These are phyloP conservation scores for Tricholauxania praeusta DNA, from an alignment of 2,888 invertebrate genomes.

Conservation along the genomic window DNA sequence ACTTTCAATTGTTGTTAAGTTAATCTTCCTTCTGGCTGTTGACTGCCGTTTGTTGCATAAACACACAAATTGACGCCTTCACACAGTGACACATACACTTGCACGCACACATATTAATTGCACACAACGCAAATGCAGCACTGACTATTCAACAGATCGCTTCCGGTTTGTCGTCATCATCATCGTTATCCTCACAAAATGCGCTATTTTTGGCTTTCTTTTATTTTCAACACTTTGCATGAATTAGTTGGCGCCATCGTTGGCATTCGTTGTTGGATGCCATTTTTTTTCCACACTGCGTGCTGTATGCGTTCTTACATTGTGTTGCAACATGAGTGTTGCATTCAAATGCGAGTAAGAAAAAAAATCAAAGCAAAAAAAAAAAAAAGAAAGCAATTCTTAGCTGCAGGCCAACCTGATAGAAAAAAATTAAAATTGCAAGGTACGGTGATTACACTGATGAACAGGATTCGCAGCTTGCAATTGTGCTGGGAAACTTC, in stretches of 20 bases:
- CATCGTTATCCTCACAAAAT: conserved; percentile 1
- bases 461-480: too few relatives aligned
- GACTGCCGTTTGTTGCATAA: conserved; percentile 9
- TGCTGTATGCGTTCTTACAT: conserved; percentile 16
- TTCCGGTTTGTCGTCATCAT: neutral
- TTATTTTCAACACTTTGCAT: conserved; percentile 2
- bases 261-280: conserved; percentile 35
- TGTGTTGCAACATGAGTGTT: too few relatives aligned
- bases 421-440: too few relatives aligned
- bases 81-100: neutral
- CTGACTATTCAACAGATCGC: neutral
- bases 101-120: neutral
- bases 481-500: too few relatives aligned
- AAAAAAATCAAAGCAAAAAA: too few relatives aligned
- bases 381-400: too few relatives aligned
- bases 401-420: too few relatives aligned
- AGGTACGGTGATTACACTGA: too few relatives aligned
- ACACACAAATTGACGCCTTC: conserved; percentile 11
- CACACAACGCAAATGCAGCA: neutral
- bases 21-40: neutral
- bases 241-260: conserved; percentile 36
- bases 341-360: too few relatives aligned
- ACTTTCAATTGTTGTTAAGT: neutral
- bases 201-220: neutral
- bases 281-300: conserved; percentile 12